Base-by-base conservation (phyloP, 2,888 invertebrate genomes). In the Drosophila atripex region DNA sequence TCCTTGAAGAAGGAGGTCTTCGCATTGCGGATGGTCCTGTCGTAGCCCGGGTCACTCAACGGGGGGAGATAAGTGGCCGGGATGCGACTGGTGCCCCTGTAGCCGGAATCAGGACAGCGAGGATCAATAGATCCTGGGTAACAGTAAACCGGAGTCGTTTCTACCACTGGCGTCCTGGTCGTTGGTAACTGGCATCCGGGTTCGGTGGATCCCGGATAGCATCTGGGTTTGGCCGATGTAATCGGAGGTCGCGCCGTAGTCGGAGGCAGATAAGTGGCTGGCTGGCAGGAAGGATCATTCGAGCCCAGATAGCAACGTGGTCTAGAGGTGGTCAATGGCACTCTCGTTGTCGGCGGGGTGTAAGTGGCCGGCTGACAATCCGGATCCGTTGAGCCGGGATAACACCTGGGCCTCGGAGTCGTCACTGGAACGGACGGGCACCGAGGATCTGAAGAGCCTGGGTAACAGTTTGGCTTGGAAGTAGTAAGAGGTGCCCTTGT, bases 111-210 rank as follows among this genome's bases (percentile, higher is more conserved):
- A 5, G 86, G 88, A 14, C 89, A 89, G 23, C 92, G 80, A 0
- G 91, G 91, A 76, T 93, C 92, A n/a, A 80, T 86, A 35, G 90
- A 80, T 12, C 91, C 91, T 0, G 91, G 90, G 52, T 84, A 90
- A 51, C 91, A 91, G 32, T 86, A 76, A 4, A 84, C 79, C 11
- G 79, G 90, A 2, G 83, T 80, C 2, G 86, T 78, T 0, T 66
- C 64, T 1, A 75, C 76, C 8, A 41, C 46, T 2, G 64, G 77
- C 82, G 52, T 87, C 89, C 46, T 90, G 75, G 82, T 92, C 88
- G 1, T 87, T 38, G 14, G 46, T 2, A n/a, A 16, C 16, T 16
- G 30, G 11, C 60, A 60, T 23, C 28, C 60, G 1, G 55, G 45
- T 59, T 80, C 85, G 2, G 35, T 12, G 0, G 78, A 84, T 14